A percentile compares a stretch with the other conserved stretches of the same genome.
Evolutionary conservation across 2,888 invertebrate genomes (phyloP).

Genomic region (Balanococcus diminutus): DNA sequence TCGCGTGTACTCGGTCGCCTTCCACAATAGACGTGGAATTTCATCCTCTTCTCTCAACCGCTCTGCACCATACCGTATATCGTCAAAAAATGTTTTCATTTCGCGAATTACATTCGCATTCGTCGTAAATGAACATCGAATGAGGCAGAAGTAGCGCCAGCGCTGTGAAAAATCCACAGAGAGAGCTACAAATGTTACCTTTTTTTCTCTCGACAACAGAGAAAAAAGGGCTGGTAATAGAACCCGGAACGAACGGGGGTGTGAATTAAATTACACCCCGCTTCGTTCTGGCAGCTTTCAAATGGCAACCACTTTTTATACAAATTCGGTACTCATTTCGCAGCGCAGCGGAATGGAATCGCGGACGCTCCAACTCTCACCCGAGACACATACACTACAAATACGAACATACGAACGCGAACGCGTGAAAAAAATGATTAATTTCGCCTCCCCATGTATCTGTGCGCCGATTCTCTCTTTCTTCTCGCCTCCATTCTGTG

Average conservation of each 20-base stretch:
- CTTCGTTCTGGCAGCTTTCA: background rate
- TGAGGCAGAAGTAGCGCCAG: background rate
- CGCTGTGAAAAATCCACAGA: background rate
- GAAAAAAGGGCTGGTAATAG: background rate
- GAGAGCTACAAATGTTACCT: background rate
- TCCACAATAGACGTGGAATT: background rate
- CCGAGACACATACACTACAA: background rate
- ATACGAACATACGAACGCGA: background rate
- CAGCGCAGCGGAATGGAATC: background rate
- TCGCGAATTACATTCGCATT: background rate
- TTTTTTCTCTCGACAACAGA: background rate
- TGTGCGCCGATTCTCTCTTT: background rate
- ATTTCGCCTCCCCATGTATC: background rate
- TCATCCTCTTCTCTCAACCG: background rate
- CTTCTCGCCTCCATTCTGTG: background rate
- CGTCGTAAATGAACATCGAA: background rate
- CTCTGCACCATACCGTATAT: background rate
- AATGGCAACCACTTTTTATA: background rate
- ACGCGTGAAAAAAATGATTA: conserved; percentile 20
- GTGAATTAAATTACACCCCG: background rate
- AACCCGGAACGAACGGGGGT: background rate
- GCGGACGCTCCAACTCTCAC: background rate
- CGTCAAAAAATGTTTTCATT: background rate
- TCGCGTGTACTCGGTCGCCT: background rate
- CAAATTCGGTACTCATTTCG: background rate